Evolutionary conservation across 1,140 invertebrate species (phyloP).

Genomic region (Drosophila orena): DNA sequence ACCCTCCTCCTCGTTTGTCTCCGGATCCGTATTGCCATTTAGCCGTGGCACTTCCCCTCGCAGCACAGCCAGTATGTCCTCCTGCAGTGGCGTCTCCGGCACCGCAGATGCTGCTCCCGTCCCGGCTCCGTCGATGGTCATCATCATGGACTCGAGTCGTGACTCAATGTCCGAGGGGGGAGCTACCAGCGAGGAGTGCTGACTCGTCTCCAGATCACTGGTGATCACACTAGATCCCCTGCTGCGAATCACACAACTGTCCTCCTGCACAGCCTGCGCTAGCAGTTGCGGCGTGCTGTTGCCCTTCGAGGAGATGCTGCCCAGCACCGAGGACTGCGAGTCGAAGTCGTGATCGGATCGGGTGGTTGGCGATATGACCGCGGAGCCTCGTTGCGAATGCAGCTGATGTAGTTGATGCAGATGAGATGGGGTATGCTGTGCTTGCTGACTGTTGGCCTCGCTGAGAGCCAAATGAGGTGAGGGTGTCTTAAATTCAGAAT

Average conservation of each 20-base stretch:
- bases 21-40: conserved; percentile 48
- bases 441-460: conserved; percentile 60
- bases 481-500: conserved; percentile 85
- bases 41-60: conserved; percentile 66
- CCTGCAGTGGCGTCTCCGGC: conserved; percentile 67
- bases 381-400: conserved; percentile 48
- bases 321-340: conserved; percentile 83
- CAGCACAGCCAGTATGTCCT: conserved; percentile 80
- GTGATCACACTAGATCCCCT: conserved; percentile 82
- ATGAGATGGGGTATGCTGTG: conserved; percentile 10
- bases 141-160: conserved; percentile 81
- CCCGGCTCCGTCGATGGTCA: conserved; percentile 72
- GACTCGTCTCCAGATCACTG: conserved; percentile 82
- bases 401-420: conserved; percentile 46
- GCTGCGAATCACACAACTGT: conserved; percentile 81
- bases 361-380: conserved; percentile 67
- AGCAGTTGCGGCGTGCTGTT: conserved; percentile 75
- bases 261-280: conserved; percentile 75
- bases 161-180: conserved; percentile 83
- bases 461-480: conserved; percentile 85
- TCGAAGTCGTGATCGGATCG: conserved; percentile 82
- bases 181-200: conserved; percentile 83
- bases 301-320: conserved; percentile 83
- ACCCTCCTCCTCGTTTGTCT: conserved; percentile 9
- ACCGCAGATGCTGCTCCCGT: conserved; percentile 4